phyloP scores from a whole-genome alignment of 2,113 vertebrate genomes.

The Brevimyrus niger region DNA sequence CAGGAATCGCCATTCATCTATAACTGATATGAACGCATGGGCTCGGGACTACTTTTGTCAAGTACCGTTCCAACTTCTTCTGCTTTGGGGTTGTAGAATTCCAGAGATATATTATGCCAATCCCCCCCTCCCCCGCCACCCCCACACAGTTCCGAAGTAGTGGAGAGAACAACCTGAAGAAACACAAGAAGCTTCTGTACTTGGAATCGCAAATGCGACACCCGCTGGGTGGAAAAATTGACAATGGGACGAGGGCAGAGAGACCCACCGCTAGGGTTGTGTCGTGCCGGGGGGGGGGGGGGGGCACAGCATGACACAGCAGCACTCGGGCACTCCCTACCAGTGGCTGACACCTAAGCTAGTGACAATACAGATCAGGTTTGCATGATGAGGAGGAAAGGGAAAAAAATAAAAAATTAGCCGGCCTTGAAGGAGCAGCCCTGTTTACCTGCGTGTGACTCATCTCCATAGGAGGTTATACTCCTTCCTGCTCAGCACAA shows the following conservation, averaged over 20 bases:
- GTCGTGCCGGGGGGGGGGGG: neutral
- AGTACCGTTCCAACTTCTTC: too few relatives aligned
- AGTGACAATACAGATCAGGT: neutral
- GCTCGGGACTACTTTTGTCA: too few relatives aligned
- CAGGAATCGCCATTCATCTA: too few relatives aligned
- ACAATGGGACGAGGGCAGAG: neutral
- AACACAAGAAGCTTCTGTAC: neutral
- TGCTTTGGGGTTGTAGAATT: neutral
- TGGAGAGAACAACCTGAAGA: neutral
- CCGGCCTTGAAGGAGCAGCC: too few relatives aligned
- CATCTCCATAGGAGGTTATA: neutral
- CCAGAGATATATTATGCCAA: neutral
- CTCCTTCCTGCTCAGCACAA: neutral
- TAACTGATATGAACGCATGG: too few relatives aligned
- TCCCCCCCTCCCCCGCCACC: too few relatives aligned
- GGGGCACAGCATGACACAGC: neutral
- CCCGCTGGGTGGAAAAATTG: neutral
- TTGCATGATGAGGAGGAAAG: neutral
- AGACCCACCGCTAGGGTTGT: neutral
- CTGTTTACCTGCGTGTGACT: neutral
- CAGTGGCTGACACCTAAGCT: neutral
- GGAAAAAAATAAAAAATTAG: too few relatives aligned
- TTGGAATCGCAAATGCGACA: neutral
- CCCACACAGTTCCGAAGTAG: neutral
- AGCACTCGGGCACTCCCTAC: neutral